A percentile compares a stretch with the other conserved stretches of the same genome.
Evolutionary conservation across 2,113 vertebrate genomes (phyloP).

Genomic region (Chinchilla lanigera): DNA sequence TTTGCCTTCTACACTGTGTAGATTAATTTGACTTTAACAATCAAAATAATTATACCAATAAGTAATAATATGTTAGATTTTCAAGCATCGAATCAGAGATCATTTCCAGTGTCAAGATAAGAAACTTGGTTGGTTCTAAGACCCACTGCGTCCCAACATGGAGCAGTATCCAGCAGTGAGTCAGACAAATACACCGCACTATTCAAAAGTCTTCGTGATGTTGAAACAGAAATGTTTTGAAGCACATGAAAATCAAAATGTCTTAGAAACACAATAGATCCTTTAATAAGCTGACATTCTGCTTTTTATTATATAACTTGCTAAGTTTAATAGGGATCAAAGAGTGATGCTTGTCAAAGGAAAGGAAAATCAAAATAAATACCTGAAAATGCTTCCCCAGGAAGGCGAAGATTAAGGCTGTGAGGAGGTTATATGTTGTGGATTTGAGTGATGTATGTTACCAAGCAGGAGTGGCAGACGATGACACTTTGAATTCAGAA

Average conservation of each 20-base stretch:
- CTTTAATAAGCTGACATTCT: constrained; percentile 18
- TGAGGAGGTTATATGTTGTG: neutral
- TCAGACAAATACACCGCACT: neutral
- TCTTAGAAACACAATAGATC: constrained; percentile 21
- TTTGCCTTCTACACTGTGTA: neutral
- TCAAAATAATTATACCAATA: neutral
- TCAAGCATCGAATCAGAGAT: neutral
- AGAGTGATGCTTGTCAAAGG: neutral
- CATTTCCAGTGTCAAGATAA: neutral
- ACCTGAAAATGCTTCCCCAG: neutral
- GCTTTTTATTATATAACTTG: constrained; percentile 20
- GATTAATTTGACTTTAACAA: neutral
- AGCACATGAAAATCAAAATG: constrained; percentile 36
- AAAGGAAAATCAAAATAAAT: constrained; percentile 51
- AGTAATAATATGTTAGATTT: neutral
- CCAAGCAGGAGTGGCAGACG: no score
- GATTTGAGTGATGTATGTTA: neutral
- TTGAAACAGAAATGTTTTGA: neutral
- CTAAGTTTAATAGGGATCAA: constrained; percentile 29
- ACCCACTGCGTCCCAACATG: neutral
- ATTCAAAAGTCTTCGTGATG: neutral
- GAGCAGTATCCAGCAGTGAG: neutral
- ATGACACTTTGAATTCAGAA: constrained; percentile 49
- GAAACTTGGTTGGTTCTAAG: neutral
- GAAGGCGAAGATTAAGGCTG: neutral